A percentile compares a stretch with the other conserved stretches of the same genome.
These are phyloP conservation scores for Avahi laniger DNA, from an alignment of 2,797 vertebrate genomes.

Conservation along the genomic window DNA sequence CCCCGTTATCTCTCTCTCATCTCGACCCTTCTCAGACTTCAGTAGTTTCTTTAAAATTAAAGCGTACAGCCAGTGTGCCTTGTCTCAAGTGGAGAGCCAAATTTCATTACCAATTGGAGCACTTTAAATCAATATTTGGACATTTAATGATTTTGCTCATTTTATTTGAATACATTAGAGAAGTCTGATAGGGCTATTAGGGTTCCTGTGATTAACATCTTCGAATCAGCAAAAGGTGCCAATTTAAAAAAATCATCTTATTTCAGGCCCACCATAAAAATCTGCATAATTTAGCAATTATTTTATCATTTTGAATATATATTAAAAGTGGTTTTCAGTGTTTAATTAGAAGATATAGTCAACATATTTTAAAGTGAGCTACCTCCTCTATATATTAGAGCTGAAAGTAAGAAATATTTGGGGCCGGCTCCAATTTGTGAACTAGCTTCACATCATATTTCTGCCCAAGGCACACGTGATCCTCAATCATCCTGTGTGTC, in stretches of 20 bases:
- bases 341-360: constrained; percentile 82
- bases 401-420: constrained; percentile 75
- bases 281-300: constrained; percentile 87
- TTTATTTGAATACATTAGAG: constrained; percentile 84
- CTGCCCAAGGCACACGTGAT: constrained; percentile 57
- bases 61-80: constrained; percentile 72
- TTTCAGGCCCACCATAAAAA: constrained; percentile 84
- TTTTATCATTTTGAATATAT: constrained; percentile 85
- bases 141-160: constrained; percentile 86
- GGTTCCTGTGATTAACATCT: constrained; percentile 84
- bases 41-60: constrained; percentile 62
- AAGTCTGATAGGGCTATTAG: constrained; percentile 83
- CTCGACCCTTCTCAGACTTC: constrained; percentile 31
- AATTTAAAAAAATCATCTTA: constrained; percentile 84
- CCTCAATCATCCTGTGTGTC: constrained; percentile 67
- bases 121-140: constrained; percentile 88
- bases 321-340: constrained; percentile 76
- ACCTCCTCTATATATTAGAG: constrained; percentile 66
- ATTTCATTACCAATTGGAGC: constrained; percentile 83
- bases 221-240: constrained; percentile 85
- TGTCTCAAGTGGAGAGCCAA: constrained; percentile 77
- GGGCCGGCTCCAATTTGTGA: constrained; percentile 60
- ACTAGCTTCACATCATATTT: constrained; percentile 66
- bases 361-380: constrained; percentile 79
- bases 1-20: neutral